Evolutionary conservation across 2,888 invertebrate genomes (phyloP), one percentile per base, ranked within the genome.

Genomic region (Dynastes tityus): DNA sequence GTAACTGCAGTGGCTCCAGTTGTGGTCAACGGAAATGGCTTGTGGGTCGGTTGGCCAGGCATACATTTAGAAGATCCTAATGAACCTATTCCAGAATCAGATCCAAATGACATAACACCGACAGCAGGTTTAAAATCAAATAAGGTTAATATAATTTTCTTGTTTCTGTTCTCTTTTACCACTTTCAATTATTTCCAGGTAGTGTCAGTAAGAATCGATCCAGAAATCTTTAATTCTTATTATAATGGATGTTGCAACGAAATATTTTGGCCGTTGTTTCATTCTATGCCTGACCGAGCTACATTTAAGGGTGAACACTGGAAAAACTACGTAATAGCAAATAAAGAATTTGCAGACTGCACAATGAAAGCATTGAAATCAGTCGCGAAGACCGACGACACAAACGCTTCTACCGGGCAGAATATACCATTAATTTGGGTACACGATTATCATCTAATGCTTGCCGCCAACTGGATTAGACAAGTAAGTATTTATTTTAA

Each of bases 41-140:
- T 96, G 78, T 97, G 97, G 97, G 96, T 97, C 55, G 97, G 97
- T 82, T 97, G 97, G 97, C 94, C 97, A 0, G 97, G 97, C 11
- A 92, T 96, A 82, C 95, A 96, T 87, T 90, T 96, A 83, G 93
- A 94, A 37, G 92, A 96, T 86, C 93, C 93, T 5, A 91, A 93
- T 81, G 95, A 95, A 86, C 91, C 92, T 74, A 96, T 97, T 85
- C 97, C 97, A 0, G 96, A 96, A 88, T 95, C 96, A 1, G 94
- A 96, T 88, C 96, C 96, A 0, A 92, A 92, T 64, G 96, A 97
- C 89, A 94, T 94, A 82, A 95, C 96, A 0, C 96, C 96, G 6
- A 96, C 97, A 0, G 96, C 97, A 79, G 96, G 96, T 80, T 90
- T 97, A 6, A 92, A 94, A 82, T 96, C 96, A 0, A 91, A 93